Conservation (phyloP, 2,113 vertebrate genomes). For the Riparia riparia region DNA sequence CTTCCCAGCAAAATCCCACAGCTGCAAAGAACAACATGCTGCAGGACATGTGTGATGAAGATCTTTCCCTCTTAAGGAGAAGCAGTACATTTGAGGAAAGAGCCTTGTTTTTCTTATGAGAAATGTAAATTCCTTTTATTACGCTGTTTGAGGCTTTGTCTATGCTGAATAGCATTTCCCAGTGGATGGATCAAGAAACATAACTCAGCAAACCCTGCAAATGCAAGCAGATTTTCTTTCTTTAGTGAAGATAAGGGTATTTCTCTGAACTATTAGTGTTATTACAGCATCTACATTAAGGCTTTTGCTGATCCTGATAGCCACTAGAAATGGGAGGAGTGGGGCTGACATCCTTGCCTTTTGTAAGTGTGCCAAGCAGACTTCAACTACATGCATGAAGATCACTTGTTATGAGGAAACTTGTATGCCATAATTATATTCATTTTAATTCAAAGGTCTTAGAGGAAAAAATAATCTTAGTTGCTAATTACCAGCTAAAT, state of each 20-base stretch:
- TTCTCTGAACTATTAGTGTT: neutral
- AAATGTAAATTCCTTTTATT: neutral
- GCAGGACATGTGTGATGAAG: neutral
- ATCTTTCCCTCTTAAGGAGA: neutral
- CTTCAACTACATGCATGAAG: neutral
- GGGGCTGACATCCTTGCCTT: neutral
- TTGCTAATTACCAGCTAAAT: neutral
- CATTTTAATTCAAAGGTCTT: neutral
- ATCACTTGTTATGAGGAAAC: neutral
- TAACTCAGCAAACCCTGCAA: neutral
- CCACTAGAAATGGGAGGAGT: slow-evolving; percentile 12
- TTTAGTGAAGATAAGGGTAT: neutral
- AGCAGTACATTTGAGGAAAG: neutral
- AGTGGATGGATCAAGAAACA: neutral
- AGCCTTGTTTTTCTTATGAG: neutral
- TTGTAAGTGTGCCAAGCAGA: neutral
- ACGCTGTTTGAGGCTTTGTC: neutral
- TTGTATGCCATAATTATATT: neutral
- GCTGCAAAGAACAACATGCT: neutral
- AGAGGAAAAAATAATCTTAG: neutral
- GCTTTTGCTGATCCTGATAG: slow-evolving; percentile 11
- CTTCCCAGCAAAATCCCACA: neutral
- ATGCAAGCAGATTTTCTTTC: slow-evolving; percentile 22
- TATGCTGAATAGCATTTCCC: neutral
- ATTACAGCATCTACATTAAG: neutral